Evolutionary conservation across 2,888 invertebrate genomes (phyloP).

Genomic region (Lepidocyrtoides sp.): DNA sequence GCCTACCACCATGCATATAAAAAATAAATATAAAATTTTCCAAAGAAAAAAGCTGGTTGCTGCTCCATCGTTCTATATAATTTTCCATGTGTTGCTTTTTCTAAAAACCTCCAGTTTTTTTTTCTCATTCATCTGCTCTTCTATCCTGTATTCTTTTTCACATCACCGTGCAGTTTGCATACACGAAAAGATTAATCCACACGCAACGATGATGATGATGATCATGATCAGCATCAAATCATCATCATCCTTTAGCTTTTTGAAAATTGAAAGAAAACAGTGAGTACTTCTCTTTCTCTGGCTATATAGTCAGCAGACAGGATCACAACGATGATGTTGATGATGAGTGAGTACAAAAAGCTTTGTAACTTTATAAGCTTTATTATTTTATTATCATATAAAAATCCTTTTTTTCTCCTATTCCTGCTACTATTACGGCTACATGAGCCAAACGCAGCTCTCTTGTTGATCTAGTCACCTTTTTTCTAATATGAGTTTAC

Average conservation of each 20-base stretch:
- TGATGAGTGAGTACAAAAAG: constrained; percentile 18
- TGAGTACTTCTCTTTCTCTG: constrained; percentile 9
- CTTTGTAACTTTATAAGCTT: neutral
- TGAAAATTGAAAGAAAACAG: constrained; percentile 78
- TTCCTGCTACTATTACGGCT: constrained; percentile 9
- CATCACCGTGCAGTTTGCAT: constrained; percentile 2
- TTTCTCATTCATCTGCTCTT: neutral
- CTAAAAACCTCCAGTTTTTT: neutral
- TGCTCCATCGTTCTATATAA: constrained; percentile 33
- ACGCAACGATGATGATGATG: constrained; percentile 2
- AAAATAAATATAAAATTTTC: constrained; percentile 37
- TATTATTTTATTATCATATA: too few species aligned
- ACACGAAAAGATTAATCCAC: constrained; percentile 45
- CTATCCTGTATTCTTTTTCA: neutral
- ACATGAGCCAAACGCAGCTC: neutral
- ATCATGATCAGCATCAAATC: constrained; percentile 13
- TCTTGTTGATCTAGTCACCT: constrained; percentile 5
- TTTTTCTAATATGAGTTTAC: neutral
- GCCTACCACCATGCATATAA: neutral
- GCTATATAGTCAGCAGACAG: neutral
- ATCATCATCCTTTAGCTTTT: constrained; percentile 44
- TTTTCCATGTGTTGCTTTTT: constrained; percentile 48
- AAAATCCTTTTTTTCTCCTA: neutral
- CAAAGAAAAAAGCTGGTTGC: constrained; percentile 7
- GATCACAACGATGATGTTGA: constrained; percentile 4